These are phyloP conservation scores for Raillietiella orientalis DNA, from an alignment of 2,888 invertebrate species.

Conservation along the genomic window DNA sequence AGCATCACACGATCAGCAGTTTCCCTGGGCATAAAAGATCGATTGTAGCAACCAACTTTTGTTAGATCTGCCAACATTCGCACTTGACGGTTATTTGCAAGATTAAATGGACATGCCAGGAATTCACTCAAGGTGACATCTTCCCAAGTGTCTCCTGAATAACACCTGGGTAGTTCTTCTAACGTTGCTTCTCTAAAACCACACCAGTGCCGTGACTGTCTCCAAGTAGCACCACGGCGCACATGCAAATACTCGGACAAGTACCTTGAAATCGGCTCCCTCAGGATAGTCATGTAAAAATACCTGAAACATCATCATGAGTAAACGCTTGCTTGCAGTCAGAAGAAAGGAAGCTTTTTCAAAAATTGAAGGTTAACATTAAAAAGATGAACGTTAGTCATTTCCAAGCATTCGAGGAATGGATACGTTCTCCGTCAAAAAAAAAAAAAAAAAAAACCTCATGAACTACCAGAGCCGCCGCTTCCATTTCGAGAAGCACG, in stretches of 20 bases:
- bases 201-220: constrained; percentile 29
- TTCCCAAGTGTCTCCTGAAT: constrained; percentile 35
- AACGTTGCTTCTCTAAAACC: constrained; percentile 31
- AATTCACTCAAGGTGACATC: constrained; percentile 72
- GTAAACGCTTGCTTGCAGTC: no score
- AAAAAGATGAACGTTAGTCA: no score
- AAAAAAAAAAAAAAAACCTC: no score
- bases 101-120: constrained; percentile 59
- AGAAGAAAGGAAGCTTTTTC: no score
- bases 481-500: no score
- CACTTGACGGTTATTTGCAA: constrained; percentile 85
- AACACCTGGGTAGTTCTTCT: constrained; percentile 14
- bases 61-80: constrained; percentile 89
- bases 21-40: constrained; percentile 24
- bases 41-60: constrained; percentile 75
- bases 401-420: no score
- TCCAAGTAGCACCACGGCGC: constrained; percentile 85
- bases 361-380: no score
- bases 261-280: constrained; percentile 75
- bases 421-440: no score
- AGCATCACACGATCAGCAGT: constrained; percentile 58
- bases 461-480: no score
- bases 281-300: constrained; percentile 77
- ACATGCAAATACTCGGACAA: constrained; percentile 92
- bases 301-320: constrained; percentile 30